Percentiles rank a stretch among this genome's conserved stretches.
Evolutionary conservation across 2,797 vertebrate genomes (phyloP).

Genomic region (Silurus aristotelis): DNA sequence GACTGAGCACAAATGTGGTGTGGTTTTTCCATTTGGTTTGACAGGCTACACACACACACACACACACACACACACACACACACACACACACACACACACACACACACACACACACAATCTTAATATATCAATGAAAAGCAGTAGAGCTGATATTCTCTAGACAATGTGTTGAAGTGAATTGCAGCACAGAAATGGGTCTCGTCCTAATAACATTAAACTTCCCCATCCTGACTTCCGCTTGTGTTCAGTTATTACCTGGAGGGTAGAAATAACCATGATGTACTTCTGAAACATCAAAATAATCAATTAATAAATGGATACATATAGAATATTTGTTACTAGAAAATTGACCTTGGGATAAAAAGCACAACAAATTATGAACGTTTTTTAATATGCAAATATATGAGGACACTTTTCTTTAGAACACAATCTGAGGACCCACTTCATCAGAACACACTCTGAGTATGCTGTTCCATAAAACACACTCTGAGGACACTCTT

Average conservation of each 20-base stretch:
- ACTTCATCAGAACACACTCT: not conserved
- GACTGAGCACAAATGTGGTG: constrained; percentile 6
- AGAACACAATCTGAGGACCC: not conserved
- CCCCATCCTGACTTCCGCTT: not conserved
- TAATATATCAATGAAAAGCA: not conserved
- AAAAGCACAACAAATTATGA: not conserved
- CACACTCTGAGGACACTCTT: too few species aligned
- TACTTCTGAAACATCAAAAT: not conserved
- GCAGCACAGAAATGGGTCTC: not conserved
- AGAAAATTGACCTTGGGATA: not conserved
- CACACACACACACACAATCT: constrained; percentile 7
- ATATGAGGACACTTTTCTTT: not conserved
- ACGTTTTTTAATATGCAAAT: not conserved
- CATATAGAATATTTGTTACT: not conserved
- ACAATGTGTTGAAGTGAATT: not conserved
- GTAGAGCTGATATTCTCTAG: not conserved
- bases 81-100: constrained; percentile 7
- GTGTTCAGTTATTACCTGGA: not conserved
- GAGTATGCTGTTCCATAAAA: not conserved
- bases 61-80: constrained; percentile 1
- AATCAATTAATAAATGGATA: not conserved
- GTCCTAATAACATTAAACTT: not conserved
- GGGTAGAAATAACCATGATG: not conserved
- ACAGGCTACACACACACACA: constrained; percentile 12
- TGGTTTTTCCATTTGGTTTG: constrained; percentile 14